Evolutionary conservation across 2,888 invertebrate species (phyloP), one percentile per base, ranked within the genome.

Genomic region (Tachina lurida): DNA sequence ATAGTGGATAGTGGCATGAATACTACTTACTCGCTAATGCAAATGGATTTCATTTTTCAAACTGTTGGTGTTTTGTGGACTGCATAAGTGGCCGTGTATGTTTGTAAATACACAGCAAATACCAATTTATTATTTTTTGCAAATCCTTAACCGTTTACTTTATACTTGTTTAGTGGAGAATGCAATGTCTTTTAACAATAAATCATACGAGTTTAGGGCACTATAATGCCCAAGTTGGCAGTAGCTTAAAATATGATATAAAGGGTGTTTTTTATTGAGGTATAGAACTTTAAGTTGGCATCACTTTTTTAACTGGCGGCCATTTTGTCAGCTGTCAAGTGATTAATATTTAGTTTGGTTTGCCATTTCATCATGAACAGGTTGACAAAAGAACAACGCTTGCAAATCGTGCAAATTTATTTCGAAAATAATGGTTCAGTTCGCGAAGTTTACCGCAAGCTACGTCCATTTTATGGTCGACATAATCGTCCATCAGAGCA

Each of bases 31-130:
- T 31, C 10, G 13, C 19, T 39, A 19, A 62, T 43, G 49, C 43
- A 71, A 62, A 71, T 71, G 70, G 13, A 43, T 70, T 68, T 70
- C n/a, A 56, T 77, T 68, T 49, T 58, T 58, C 70, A 45, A 78
- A 45, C 17, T 45, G 31, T 31, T 31, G n/a, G 12, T 56, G 54
- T 58, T 8, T 56, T 19, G 43, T 9, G 9, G 17, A 12, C 43
- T 31, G 22, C 22, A 45, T 56, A 49, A 60, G 17, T 12, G 13
- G 1, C 12, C 31, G 63, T 54, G 41, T n/a, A n/a, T 43, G 12
- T 58, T 13, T 13, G 52, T 52, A 9, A 17, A 9, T 17, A 10
- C 43, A 22, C 0, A n/a, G n/a, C n/a, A 31, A 31, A 31, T 31
- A 31, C 31, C 7, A 7, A 31, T 31, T 31, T 45, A 65, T 12